These are phyloP conservation scores for Cataglyphis livida DNA, from an alignment of 2,888 invertebrate species.

Conservation along the genomic window DNA sequence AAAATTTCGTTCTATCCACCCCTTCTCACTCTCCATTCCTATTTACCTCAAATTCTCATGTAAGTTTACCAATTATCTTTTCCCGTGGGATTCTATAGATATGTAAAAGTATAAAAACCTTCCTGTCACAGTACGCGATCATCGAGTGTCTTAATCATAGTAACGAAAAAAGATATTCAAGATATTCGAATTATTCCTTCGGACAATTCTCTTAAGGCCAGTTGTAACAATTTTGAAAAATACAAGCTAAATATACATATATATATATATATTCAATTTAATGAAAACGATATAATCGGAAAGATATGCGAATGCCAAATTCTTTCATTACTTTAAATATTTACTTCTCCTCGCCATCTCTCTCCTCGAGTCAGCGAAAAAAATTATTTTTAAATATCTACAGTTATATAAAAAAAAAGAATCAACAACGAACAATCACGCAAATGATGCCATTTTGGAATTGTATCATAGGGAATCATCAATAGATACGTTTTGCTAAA, in stretches of 20 bases:
- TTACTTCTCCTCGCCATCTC: neutral
- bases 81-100: slow-evolving; percentile 54
- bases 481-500: neutral
- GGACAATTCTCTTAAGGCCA: slow-evolving; percentile 39
- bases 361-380: neutral
- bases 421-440: neutral
- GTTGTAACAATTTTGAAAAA: slow-evolving; percentile 22
- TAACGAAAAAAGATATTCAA: neutral
- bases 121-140: slow-evolving; percentile 65
- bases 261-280: neutral
- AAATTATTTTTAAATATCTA: neutral
- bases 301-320: slow-evolving; percentile 18
- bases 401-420: neutral
- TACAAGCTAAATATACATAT: neutral
- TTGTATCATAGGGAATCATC: neutral
- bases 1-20: slow-evolving; percentile 46
- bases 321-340: neutral
- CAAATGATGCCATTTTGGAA: neutral
- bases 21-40: neutral
- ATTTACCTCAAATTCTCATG: slow-evolving; percentile 57
- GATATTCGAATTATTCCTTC: slow-evolving; percentile 51
- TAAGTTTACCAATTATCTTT: slow-evolving; percentile 61
- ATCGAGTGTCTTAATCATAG: slow-evolving; percentile 21
- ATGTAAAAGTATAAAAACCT: slow-evolving; percentile 73
- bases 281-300: slow-evolving; percentile 2